These are phyloP conservation scores for Cladorhizidae sp. DNA, from an alignment of 37 sponge, comb jelly and placozoan genomes.

Conservation along the genomic window DNA sequence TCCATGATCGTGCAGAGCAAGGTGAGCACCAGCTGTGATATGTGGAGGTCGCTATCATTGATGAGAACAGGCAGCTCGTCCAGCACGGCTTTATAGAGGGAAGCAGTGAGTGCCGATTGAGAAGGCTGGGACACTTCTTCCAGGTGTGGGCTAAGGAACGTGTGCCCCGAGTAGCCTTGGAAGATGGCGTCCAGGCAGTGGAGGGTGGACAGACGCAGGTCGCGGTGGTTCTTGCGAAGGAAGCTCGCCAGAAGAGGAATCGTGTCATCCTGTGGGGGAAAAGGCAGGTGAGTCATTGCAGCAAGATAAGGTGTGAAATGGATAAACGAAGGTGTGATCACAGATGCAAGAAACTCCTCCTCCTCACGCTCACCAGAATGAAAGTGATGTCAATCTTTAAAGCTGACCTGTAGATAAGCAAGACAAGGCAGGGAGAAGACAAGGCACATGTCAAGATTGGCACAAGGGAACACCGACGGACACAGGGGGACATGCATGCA, in stretches of 20 bases:
- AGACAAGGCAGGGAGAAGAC: neutral
- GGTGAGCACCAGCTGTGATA: constrained; percentile 88
- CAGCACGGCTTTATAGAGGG: constrained; percentile 63
- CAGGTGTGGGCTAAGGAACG: neutral
- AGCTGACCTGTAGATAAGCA: constrained; percentile 69
- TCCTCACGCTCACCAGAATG: constrained; percentile 86
- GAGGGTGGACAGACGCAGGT: constrained; percentile 89
- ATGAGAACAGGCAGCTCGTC: constrained; percentile 90
- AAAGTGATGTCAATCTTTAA: constrained; percentile 78
- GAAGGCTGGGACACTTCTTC: neutral
- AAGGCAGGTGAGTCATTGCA: neutral
- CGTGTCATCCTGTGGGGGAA: constrained; percentile 56
- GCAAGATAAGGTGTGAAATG: neutral
- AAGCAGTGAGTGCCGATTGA: constrained; percentile 29
- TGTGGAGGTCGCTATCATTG: constrained; percentile 90
- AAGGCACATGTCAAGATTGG: too few relatives aligned
- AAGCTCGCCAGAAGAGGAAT: constrained; percentile 91
- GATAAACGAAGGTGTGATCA: neutral
- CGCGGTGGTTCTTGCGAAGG: constrained; percentile 96
- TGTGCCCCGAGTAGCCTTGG: constrained; percentile 61
- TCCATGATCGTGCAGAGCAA: constrained; percentile 66
- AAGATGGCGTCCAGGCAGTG: constrained; percentile 77
- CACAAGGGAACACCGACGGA: neutral
- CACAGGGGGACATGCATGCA: neutral
- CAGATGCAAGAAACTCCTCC: neutral